Percentiles rank a stretch among this genome's conserved stretches.
Conservation (phyloP, 1,140 invertebrate genomes). For the Orchesella cincta region DNA sequence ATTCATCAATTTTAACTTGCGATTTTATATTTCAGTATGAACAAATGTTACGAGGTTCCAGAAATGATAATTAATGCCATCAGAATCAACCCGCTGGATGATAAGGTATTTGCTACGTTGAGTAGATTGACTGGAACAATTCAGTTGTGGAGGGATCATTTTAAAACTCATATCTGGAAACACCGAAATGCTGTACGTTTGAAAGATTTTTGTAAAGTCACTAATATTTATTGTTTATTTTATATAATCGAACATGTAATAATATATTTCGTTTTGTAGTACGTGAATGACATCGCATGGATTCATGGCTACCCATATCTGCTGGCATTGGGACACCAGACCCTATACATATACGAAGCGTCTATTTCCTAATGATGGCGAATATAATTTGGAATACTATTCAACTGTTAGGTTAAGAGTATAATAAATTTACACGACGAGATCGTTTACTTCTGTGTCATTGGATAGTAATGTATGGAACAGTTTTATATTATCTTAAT, state of each 20-base stretch:
- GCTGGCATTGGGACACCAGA: constrained; percentile 5
- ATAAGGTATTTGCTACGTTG: constrained; percentile 10
- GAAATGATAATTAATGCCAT: not conserved
- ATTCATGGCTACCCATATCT: constrained; percentile 14
- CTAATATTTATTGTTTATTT: not conserved
- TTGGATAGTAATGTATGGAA: no score
- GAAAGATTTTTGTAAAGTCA: not conserved
- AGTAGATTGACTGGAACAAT: constrained; percentile 3
- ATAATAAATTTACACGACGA: no score
- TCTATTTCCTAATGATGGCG: not conserved
- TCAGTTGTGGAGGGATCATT: constrained; percentile 12
- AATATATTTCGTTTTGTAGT: not conserved
- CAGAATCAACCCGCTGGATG: not conserved
- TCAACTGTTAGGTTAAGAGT: no score
- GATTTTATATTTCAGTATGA: constrained; percentile 3
- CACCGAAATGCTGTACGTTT: constrained; percentile 9
- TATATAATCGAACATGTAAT: not conserved
- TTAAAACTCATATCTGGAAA: constrained; percentile 16
- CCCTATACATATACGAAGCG: not conserved
- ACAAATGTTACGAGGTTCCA: not conserved
- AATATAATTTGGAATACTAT: no score
- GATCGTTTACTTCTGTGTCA: no score
- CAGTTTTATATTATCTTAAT: no score
- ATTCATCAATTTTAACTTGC: no score
- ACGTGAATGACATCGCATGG: constrained; percentile 23